Base-by-base conservation (phyloP, 1,140 invertebrate species). In the Holcopasites calliopsidis region DNA sequence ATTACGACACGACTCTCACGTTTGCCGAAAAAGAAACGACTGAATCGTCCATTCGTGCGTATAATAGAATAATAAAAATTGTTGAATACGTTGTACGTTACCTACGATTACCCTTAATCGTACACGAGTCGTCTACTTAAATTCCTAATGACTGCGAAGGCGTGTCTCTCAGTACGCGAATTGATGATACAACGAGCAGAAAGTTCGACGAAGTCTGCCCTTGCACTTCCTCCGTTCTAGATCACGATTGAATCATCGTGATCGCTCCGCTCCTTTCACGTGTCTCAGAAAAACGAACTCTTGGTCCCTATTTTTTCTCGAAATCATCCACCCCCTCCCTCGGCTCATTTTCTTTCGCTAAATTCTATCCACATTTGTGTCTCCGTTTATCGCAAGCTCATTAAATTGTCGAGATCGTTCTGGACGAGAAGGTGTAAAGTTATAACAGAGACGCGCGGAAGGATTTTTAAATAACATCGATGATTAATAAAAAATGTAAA, bases 251-350 rank as follows among this genome's bases (percentile, higher is more conserved):
- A 44, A 54, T 8, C 3, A 54, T 42, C 50, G 38, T 42, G 55
- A 28, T 16, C 44, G 18, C 2, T 60, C 55, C 6, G n/a, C 40
- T 38, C n/a, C 68, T 55, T 60, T n/a, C 33, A 58, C 64, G 44
- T 66, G 58, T 60, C 50, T 49, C 54, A 76, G 72, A 70, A 79
- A 84, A 86, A 79, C 71, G 68, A 87, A 85, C 84, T 83, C 84
- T 87, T 87, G 86, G 86, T 87, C 86, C 86, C 86, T 84, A 84
- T 87, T 66, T 75, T 80, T 76, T 61, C 80, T 76, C 74, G 68
- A 82, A 82, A 79, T 75, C 62, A 21, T 61, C 35, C 50, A 28
- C 62, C 52, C 52, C 62, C 47, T 61, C 71, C 28, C 69, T 31
- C 16, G 6, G 35, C 60, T 55, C 18, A 11, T 49, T 16, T 50